Evolutionary conservation across 1,140 invertebrate genomes (phyloP).

Genomic region (Drosophila santomea): DNA sequence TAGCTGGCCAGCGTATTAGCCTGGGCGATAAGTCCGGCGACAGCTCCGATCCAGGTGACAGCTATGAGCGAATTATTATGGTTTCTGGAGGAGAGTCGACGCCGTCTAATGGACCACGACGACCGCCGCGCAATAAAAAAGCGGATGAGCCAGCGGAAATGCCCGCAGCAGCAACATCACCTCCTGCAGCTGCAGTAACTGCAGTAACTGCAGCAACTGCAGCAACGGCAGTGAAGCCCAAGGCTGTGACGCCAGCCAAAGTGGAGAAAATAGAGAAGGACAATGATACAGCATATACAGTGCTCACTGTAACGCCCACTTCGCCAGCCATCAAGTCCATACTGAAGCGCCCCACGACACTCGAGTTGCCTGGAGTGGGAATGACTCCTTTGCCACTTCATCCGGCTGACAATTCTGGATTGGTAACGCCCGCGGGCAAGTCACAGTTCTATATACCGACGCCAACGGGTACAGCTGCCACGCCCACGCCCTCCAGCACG

Average conservation of each 20-base stretch:
- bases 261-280: conserved; percentile 3
- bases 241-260: conserved; percentile 4
- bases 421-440: conserved; percentile 83
- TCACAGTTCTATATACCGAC: conserved; percentile 89
- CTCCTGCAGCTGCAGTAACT: conserved; percentile 4
- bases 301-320: conserved; percentile 71
- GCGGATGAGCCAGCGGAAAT: conserved; percentile 37
- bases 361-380: conserved; percentile 43
- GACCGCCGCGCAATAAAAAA: conserved; percentile 81
- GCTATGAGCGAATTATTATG: conserved; percentile 61
- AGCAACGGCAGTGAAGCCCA: background rate
- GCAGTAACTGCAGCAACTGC: background rate
- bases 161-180: background rate
- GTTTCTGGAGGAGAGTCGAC: conserved; percentile 24
- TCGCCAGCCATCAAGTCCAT: conserved; percentile 87
- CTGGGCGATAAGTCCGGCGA: conserved; percentile 83
- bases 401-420: conserved; percentile 18
- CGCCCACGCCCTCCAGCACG: conserved; percentile 8
- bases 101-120: conserved; percentile 58
- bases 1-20: conserved; percentile 86
- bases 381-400: background rate
- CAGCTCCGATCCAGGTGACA: conserved; percentile 55
- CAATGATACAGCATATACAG: conserved; percentile 42
- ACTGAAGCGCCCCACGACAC: conserved; percentile 87
- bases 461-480: conserved; percentile 78